Base-by-base conservation (phyloP, 2,888 invertebrate species). In the Xestoiulus laeticollis region DNA sequence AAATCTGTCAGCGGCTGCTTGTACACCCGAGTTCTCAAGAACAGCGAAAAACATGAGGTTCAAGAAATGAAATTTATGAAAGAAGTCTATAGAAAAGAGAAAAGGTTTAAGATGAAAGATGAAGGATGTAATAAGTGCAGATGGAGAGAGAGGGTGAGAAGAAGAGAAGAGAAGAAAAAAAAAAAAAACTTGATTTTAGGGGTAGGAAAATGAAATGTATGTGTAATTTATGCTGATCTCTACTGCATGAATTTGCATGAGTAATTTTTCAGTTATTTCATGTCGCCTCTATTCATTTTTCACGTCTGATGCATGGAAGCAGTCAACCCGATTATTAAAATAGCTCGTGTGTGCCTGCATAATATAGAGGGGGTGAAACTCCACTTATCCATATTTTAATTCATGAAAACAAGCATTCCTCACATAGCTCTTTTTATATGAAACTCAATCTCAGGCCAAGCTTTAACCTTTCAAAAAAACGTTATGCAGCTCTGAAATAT, bases 81-180 rank as follows among this genome's bases (percentile, higher is more conserved):
- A 48, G 48, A 48, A 48, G 48, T 83, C 83, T 83, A 83, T 83
- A 83, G 33, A 32, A 33, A 83, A 30, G 83, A 82, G 30, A 83
- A 83, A 83, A 83, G 83, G 33, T 33, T 83, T 30, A 83, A 83
- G 33, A 83, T 83, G 33, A 32, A 83, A 32, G 83, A 83, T 32
- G 83, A 83, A 83, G 83, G 83, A 83, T 30, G 83, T 30, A 33
- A 83, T 30, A 83, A 83, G 83, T 32, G 83, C 83, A 83, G 33
- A 32, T 30, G 33, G 83, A 83, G 83, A 16, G 33, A 83, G 14
- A n/a, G 83, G 83, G 83, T 78, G 33, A 33, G 83, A 33, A n/a
- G 83, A 14, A 33, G 83, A 33, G 82, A 8, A 14, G 82, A 33
- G 22, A 33, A 16, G 22, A 83, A n/a, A n/a, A 6, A 6, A 78